Base-by-base conservation (phyloP, 1,140 invertebrate species). In the Musca vetustissima region DNA sequence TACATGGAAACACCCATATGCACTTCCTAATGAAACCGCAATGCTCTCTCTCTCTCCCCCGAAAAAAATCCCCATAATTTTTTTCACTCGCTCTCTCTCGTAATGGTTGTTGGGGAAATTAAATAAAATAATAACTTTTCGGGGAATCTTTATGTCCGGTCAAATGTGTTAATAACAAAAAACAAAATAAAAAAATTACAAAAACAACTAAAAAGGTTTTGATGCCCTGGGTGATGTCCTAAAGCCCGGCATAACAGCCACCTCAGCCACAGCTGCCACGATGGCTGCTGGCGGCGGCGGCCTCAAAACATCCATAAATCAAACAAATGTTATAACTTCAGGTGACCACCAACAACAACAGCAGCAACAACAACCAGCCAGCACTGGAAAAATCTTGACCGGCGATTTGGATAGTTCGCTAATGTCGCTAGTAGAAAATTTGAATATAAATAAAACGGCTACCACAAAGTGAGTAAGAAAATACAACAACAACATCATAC, bases 381-480 rank as follows among this genome's bases (percentile, higher is more conserved):
- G 75, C 74, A 86, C 84, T 55, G 87, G 88, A 24, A 92, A 92
- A 83, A 90, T 96, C 69, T 86, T 97, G 70, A 96, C 94, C 21
- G 93, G 93, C 64, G 95, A 97, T 84, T 85, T 98, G 76, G 94
- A 98, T 83, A 93, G 93, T 67, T 96, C 93, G 75, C 87, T 98
- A 53, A 94, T 94, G 61, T 92, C 90, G 68, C 85, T 98, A 70
- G 95, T 94, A 69, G 92, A 95, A 84, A 97, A 97, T 85, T 88
- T 97, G 67, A 90, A 92, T 77, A 96, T 97, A 71, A 95, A 95
- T 82, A 94, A 93, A 83, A 86, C 89, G 70, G 85, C 85, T 69
- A 86, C 86, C 76, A 86, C 88, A 72, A 90, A 92, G 91, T 92
- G 86, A 87, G 89, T 87, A 76, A 67, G 71, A 72, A 61, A 69